These are phyloP conservation scores for Molossus molossus DNA, from an alignment of 2,797 vertebrate species.

Conservation along the genomic window DNA sequence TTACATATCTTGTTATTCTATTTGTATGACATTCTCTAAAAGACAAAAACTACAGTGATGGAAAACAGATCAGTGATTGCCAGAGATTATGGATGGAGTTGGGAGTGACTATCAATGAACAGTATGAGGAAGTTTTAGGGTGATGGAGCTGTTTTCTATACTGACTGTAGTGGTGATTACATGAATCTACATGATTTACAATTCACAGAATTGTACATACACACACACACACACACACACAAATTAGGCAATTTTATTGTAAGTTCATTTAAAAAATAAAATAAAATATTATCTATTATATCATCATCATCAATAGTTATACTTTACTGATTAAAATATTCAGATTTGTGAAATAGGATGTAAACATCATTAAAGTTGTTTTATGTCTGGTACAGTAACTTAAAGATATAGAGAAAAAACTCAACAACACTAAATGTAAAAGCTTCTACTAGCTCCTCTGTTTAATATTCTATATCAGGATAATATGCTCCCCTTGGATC, in stretches of 20 bases:
- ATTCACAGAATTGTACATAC: slow-evolving; percentile 69
- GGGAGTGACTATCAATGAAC: slow-evolving; percentile 45
- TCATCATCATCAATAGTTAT: slow-evolving; percentile 70
- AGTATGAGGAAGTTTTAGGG: slow-evolving; percentile 67
- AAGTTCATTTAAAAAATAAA: slow-evolving; percentile 76
- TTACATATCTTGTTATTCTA: slow-evolving; percentile 39
- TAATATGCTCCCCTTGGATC: slow-evolving; percentile 71
- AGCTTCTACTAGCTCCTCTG: slow-evolving; percentile 72
- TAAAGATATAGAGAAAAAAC: slow-evolving; percentile 73
- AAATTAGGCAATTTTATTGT: slow-evolving; percentile 75
- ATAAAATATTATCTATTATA: slow-evolving; percentile 72
- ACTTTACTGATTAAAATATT: slow-evolving; percentile 75
- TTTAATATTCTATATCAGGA: slow-evolving; percentile 75
- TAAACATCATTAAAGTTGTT: slow-evolving; percentile 76
- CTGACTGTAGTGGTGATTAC: slow-evolving; percentile 68
- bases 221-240: not conserved
- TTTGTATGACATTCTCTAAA: slow-evolving; percentile 71
- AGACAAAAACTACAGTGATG: slow-evolving; percentile 73
- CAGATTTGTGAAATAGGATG: slow-evolving; percentile 76
- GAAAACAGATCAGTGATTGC: slow-evolving; percentile 68
- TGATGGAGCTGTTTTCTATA: slow-evolving; percentile 70
- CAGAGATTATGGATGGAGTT: slow-evolving; percentile 51
- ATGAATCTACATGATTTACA: slow-evolving; percentile 76
- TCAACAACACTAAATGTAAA: slow-evolving; percentile 77
- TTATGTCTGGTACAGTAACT: slow-evolving; percentile 71